These are phyloP conservation scores for Solea senegalensis DNA, from an alignment of 2,113 vertebrate genomes.

Conservation along the genomic window DNA sequence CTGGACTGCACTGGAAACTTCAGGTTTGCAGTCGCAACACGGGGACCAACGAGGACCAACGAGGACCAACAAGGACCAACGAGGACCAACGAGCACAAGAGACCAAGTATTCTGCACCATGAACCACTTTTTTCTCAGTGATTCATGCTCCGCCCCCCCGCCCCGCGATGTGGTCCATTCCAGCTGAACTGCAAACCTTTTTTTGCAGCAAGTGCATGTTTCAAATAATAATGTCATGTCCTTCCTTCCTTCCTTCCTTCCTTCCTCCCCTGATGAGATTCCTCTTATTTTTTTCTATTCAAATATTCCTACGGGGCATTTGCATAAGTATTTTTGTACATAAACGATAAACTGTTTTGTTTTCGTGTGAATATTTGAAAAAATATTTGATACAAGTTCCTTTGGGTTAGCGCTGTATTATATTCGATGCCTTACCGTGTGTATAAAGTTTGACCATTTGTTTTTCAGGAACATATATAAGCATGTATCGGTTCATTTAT, in stretches of 20 bases:
- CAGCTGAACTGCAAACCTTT: slow-evolving; percentile 52
- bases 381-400: slow-evolving; percentile 79
- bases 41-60: slow-evolving; percentile 43
- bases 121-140: slow-evolving; percentile 42
- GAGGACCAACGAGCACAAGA: slow-evolving; percentile 59
- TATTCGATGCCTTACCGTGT: slow-evolving; percentile 90
- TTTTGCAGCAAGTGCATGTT: slow-evolving; percentile 75
- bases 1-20: slow-evolving; percentile 18
- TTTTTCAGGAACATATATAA: slow-evolving; percentile 76
- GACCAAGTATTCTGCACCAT: slow-evolving; percentile 60
- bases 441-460: slow-evolving; percentile 84
- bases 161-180: slow-evolving; percentile 37
- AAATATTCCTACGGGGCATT: slow-evolving; percentile 79
- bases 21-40: not conserved
- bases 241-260: slow-evolving; percentile 18
- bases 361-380: slow-evolving; percentile 77
- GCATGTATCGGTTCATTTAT: slow-evolving; percentile 91
- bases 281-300: slow-evolving; percentile 82
- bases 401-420: slow-evolving; percentile 85
- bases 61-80: slow-evolving; percentile 15
- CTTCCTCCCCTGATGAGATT: slow-evolving; percentile 66
- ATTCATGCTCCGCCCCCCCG: slow-evolving; percentile 33
- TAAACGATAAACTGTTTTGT: slow-evolving; percentile 71
- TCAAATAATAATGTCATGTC: slow-evolving; percentile 67
- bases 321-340: slow-evolving; percentile 86